Conservation (phyloP, 2,797 vertebrate genomes). For the Sebastes wilsoni region DNA sequence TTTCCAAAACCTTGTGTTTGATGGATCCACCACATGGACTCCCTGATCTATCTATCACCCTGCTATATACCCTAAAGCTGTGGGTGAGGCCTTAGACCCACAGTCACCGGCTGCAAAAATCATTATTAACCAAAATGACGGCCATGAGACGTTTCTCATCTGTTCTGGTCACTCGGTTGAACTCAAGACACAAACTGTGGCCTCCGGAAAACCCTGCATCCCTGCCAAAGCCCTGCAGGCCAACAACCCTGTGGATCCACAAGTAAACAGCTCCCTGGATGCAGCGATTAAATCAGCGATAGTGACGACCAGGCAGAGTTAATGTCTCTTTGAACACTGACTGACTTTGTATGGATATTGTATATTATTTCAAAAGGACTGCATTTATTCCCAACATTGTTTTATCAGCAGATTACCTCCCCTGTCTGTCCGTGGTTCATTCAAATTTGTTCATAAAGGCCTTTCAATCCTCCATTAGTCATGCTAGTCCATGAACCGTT, state of each 20-base stretch:
- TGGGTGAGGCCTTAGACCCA: background rate
- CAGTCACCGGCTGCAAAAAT: background rate
- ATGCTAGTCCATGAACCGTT: slow-evolving; percentile 68
- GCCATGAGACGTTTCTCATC: slow-evolving; percentile 30
- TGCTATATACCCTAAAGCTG: background rate
- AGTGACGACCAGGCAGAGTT: slow-evolving; percentile 19
- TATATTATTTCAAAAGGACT: slow-evolving; percentile 27
- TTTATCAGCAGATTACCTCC: slow-evolving; percentile 40
- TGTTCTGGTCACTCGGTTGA: slow-evolving; percentile 11
- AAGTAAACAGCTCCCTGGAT: slow-evolving; percentile 48
- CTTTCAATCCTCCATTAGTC: slow-evolving; percentile 71
- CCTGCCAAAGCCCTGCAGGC: slow-evolving; percentile 57
- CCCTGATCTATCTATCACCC: no score
- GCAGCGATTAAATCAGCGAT: slow-evolving; percentile 30
- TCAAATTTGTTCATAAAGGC: slow-evolving; percentile 65
- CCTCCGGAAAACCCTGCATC: slow-evolving; percentile 39
- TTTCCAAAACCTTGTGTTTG: background rate
- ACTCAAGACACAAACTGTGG: slow-evolving; percentile 35
- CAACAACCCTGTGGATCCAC: slow-evolving; percentile 39
- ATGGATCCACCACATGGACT: background rate
- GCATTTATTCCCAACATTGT: slow-evolving; percentile 36
- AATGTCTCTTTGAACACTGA: slow-evolving; percentile 2
- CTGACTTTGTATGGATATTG: slow-evolving; percentile 33
- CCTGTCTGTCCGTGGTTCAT: slow-evolving; percentile 50
- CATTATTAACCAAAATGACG: slow-evolving; percentile 6